Evolutionary conservation across 2,797 vertebrate genomes (phyloP).

Genomic region (Anniella stebbinsi): DNA sequence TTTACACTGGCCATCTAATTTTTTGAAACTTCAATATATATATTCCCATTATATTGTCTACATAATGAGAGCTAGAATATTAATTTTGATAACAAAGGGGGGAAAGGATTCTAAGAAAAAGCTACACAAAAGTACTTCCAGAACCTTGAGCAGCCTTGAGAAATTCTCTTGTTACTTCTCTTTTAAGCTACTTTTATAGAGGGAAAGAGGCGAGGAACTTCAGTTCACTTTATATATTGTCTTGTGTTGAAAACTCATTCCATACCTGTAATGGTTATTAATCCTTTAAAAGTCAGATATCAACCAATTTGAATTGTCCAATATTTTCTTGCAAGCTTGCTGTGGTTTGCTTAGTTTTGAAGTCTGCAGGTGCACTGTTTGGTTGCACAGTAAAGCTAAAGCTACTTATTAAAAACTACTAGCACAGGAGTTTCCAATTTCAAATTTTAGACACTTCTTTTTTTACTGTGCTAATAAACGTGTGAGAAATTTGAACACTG

Average conservation of each 20-base stretch:
- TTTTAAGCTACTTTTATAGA: background rate
- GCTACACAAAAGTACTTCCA: background rate
- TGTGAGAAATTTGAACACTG: slow-evolving; percentile 42
- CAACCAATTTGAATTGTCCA: background rate
- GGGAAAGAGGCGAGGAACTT: background rate
- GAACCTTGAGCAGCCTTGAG: background rate
- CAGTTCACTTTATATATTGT: background rate
- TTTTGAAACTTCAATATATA: background rate
- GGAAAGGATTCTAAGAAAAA: background rate
- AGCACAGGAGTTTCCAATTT: slow-evolving; percentile 47
- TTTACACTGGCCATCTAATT: background rate
- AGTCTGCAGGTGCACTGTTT: slow-evolving; percentile 1
- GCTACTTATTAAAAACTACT: slow-evolving; percentile 19
- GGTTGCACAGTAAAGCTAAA: slow-evolving; percentile 1
- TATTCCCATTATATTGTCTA: background rate
- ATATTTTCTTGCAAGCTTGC: background rate
- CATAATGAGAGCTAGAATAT: background rate
- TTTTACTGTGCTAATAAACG: slow-evolving; percentile 43
- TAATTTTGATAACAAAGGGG: background rate
- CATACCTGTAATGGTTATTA: background rate
- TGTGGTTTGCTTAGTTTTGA: slow-evolving; percentile 1
- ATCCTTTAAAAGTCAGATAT: background rate
- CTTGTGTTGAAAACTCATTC: background rate
- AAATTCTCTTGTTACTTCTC: background rate
- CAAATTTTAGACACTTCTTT: slow-evolving; percentile 57